Conservation (phyloP, 2,797 vertebrate species). For the Cossypha heuglini region DNA sequence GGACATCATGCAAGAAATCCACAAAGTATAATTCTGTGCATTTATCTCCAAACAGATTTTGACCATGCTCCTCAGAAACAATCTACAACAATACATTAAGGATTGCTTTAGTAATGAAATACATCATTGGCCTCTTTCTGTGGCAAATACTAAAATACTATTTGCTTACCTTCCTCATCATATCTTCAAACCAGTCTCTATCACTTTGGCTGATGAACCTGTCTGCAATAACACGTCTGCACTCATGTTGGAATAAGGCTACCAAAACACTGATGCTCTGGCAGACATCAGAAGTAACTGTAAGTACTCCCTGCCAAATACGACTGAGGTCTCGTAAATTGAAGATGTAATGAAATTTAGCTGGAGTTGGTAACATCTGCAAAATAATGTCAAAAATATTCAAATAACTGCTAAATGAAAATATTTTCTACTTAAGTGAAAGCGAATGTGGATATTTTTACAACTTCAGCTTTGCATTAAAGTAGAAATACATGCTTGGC, state of each 20-base stretch:
- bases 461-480: not conserved
- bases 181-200: slow-evolving; percentile 75
- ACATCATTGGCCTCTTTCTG: not conserved
- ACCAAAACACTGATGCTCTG: slow-evolving; percentile 70
- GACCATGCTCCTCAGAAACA: slow-evolving; percentile 77
- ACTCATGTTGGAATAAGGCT: slow-evolving; percentile 83
- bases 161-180: slow-evolving; percentile 73
- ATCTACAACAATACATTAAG: slow-evolving; percentile 60
- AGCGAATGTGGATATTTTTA: not conserved
- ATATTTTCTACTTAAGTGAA: not conserved
- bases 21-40: slow-evolving; percentile 77
- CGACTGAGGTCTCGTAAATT: slow-evolving; percentile 86
- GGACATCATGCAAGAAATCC: slow-evolving; percentile 82
- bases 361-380: slow-evolving; percentile 86
- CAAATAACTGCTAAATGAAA: not conserved
- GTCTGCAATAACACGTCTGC: slow-evolving; percentile 82
- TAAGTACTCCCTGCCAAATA: slow-evolving; percentile 86
- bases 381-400: slow-evolving; percentile 17
- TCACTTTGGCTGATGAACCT: slow-evolving; percentile 80
- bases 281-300: slow-evolving; percentile 79
- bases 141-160: not conserved
- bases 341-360: slow-evolving; percentile 88
- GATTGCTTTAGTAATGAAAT: not conserved
- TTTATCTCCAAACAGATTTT: slow-evolving; percentile 65
- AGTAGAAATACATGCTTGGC: not conserved